Evolutionary conservation across 2,888 invertebrate species (phyloP), one percentile per base, ranked within the genome.

Genomic region (Brachyopa scutellaris): DNA sequence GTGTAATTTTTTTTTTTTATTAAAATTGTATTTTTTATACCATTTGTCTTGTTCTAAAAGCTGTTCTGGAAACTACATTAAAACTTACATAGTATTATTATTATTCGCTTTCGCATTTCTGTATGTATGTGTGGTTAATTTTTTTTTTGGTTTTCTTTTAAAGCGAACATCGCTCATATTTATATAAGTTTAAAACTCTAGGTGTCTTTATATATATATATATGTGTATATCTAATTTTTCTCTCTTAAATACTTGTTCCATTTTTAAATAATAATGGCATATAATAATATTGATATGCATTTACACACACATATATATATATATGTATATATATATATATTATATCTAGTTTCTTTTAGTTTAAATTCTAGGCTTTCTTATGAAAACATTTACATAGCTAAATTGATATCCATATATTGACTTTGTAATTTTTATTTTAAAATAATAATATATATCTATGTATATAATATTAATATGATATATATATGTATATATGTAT

Each of bases 1-100:
- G 26, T 77, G 70, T 77, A 84, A 85, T 86, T 83, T 84, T 86
- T 83, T 83, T 85, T 85, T 87, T 87, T 86, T 86, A 85, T 87
- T 87, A 85, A 86, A 87, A 87, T 86, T 86, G 85, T 86, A 61
- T 85, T 51, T 36, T 61, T 42, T 61, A 47, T 72, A 76, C 51
- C 59, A 59, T 64, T 69, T 76, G 31, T 70, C 40, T 47, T 67
- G 29, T 74, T 62, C 62, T 77, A 66, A 59, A 62, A 72, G 83
- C 77, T 66, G 80, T 84, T 73, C 42, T 62, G 40, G 49, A 57
- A 57, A 74, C 74, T 74, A 66, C 66, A 66, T 57, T 49, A 38
- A 57, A 66, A 38, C 74, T 74, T 74, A 74, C 23, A 66, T 38
- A 66, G 51, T 66, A 66, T 40, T 62, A 64, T 57, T 36, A 42